Evolutionary conservation across 2,113 vertebrate genomes (phyloP).

Genomic region (Thalassoma bifasciatum): DNA sequence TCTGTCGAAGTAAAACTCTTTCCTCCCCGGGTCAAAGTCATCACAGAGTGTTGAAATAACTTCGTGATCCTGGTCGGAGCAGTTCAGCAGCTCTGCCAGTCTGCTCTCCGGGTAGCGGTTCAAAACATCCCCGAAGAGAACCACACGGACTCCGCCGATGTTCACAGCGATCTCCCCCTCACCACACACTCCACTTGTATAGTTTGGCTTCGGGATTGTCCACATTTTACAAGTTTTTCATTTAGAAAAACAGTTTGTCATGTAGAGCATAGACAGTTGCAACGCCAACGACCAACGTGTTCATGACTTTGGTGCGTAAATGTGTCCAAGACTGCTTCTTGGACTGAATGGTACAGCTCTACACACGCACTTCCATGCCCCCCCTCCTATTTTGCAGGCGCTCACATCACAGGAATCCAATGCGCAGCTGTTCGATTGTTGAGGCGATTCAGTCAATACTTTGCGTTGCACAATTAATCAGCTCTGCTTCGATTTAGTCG

Average conservation of each 20-base stretch:
- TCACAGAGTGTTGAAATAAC: conserved; percentile 92
- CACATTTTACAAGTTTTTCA: conserved; percentile 73
- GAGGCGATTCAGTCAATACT: neutral
- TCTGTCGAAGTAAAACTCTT: conserved; percentile 97
- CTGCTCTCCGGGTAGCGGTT: conserved; percentile 93
- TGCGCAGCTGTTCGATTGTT: neutral
- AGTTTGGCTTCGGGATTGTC: conserved; percentile 82
- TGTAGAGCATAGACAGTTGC: neutral
- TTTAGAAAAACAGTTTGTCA: neutral
- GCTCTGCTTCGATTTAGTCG: neutral
- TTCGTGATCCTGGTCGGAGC: conserved; percentile 86
- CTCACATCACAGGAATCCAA: neutral
- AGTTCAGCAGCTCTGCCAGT: conserved; percentile 91
- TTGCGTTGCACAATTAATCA: neutral
- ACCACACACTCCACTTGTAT: conserved; percentile 75
- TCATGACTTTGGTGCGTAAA: conserved; percentile 50
- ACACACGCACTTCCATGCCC: neutral
- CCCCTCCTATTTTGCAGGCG: neutral
- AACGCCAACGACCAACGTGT: neutral
- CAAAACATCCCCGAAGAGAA: conserved; percentile 88
- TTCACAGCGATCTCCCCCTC: conserved; percentile 92
- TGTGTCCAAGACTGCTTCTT: neutral
- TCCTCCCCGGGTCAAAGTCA: conserved; percentile 92
- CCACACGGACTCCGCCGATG: conserved; percentile 92
- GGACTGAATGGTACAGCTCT: conserved; percentile 31